Base-by-base conservation (phyloP, 2,113 vertebrate species). In the Stercorarius parasiticus region DNA sequence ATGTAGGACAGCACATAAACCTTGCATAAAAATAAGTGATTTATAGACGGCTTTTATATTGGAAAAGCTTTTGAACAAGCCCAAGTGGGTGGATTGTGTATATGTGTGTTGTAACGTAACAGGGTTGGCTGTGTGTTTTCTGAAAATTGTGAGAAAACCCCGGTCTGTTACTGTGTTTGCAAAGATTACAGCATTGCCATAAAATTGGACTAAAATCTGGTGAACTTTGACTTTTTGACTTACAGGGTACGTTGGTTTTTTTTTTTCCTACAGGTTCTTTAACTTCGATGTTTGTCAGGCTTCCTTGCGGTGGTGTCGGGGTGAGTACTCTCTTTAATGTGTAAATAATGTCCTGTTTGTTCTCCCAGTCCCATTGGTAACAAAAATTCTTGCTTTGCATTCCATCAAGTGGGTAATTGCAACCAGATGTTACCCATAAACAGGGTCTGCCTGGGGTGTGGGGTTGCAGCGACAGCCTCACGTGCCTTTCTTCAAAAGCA, bases 271-370 rank as follows among this genome's bases (percentile, higher is more conserved):
- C 98, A 99, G 99, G 99, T 98, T 99, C 99, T 2, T 97, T 99
- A 61, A 99, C 99, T 13, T 99, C 99, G 6, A 98, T 99, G 98
- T 99, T 99, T 70, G 99, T 99, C 97, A 98, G 99, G 96, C 99
- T 99, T 94, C 99, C 99, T 40, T 99, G 99, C 14, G 99, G 99
- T 78, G 99, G 99, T 86, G 98, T 99, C 1, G 99, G 99, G 98
- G 99, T 99, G 97, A 99, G 99, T 99, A 80, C 79, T 95, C 67
- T 82, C 97, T 98, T 97, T 97, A 93, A 97, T 95, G 98, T 97
- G 96, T 98, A 97, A 98, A 98, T 98, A 98, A 97, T 82, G 95
- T 97, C 88, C 97, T 97, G 98, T 98, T 98, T 98, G 98, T 98
- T 98, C 98, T 97, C 80, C 34, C 79, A 86, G 96, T 94, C 97